A percentile compares a stretch with the other conserved stretches of the same genome.
These are phyloP conservation scores for Orycteropus afer DNA, from an alignment of 2,113 vertebrate species.

Conservation along the genomic window DNA sequence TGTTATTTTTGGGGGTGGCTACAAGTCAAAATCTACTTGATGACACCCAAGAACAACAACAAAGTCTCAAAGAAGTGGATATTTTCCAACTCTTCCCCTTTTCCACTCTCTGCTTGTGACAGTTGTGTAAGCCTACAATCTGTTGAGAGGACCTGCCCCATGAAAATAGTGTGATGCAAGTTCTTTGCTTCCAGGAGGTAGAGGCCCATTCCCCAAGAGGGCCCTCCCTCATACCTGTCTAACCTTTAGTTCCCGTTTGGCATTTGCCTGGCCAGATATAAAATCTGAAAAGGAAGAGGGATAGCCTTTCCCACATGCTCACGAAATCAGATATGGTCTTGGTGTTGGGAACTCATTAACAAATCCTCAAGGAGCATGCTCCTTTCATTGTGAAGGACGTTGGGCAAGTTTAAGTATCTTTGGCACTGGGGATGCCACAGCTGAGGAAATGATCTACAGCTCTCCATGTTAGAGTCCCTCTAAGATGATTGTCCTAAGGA, in stretches of 20 bases:
- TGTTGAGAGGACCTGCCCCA: not conserved
- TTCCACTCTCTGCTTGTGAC: not conserved
- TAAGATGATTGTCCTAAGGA: not conserved
- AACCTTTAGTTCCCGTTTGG: not conserved
- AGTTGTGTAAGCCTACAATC: not conserved
- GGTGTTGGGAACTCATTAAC: not conserved
- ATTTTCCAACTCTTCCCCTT: not conserved
- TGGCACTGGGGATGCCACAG: not conserved
- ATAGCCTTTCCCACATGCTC: not conserved
- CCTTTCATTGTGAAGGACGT: not conserved
- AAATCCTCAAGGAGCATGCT: not conserved
- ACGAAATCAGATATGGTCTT: not conserved
- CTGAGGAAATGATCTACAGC: not conserved
- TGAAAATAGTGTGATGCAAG: not conserved
- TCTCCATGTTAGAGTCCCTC: not conserved
- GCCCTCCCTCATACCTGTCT: not conserved
- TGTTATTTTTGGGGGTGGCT: no score
- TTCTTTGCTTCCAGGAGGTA: not conserved
- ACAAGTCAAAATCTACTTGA: not conserved
- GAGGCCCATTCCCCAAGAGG: not conserved
- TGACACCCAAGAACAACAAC: not conserved
- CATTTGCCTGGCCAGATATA: not conserved
- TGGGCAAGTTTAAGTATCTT: not conserved
- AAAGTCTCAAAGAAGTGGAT: not conserved
- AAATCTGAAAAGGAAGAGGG: not conserved